Evolutionary conservation across 2,797 vertebrate genomes (phyloP).

Genomic region (Borostomias antarcticus): DNA sequence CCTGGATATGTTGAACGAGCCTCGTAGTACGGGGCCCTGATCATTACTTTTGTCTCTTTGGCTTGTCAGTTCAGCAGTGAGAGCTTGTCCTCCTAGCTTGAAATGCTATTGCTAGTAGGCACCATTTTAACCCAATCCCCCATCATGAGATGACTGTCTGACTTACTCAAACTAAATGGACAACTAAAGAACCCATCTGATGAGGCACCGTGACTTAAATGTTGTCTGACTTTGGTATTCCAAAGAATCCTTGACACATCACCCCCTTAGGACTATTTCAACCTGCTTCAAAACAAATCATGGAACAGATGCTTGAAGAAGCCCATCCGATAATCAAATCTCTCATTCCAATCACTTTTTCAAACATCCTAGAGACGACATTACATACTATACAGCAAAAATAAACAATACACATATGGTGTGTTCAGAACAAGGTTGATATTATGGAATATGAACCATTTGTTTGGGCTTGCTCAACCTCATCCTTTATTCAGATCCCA

Average conservation of each 20-base stretch:
- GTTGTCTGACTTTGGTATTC: slow-evolving; percentile 10
- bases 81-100: neutral
- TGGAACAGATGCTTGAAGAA: slow-evolving; percentile 51
- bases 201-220: slow-evolving; percentile 29
- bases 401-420: slow-evolving; percentile 41
- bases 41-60: neutral
- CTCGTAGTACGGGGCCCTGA: too few species aligned
- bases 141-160: slow-evolving; percentile 5
- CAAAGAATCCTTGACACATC: slow-evolving; percentile 42
- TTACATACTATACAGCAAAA: slow-evolving; percentile 16
- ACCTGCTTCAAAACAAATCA: slow-evolving; percentile 42
- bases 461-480: neutral
- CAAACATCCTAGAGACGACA: slow-evolving; percentile 36
- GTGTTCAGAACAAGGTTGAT: slow-evolving; percentile 12
- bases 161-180: slow-evolving; percentile 23
- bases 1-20: too few species aligned
- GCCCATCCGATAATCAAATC: slow-evolving; percentile 44
- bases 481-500: neutral
- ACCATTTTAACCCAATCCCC: slow-evolving; percentile 4
- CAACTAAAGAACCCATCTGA: slow-evolving; percentile 38
- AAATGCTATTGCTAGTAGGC: neutral
- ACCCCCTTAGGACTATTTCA: slow-evolving; percentile 38
- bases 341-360: slow-evolving; percentile 42
- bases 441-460: neutral
- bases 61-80: neutral